phyloP scores from a whole-genome alignment of 1,140 invertebrate genomes.

The Leguminivora glycinivorella region DNA sequence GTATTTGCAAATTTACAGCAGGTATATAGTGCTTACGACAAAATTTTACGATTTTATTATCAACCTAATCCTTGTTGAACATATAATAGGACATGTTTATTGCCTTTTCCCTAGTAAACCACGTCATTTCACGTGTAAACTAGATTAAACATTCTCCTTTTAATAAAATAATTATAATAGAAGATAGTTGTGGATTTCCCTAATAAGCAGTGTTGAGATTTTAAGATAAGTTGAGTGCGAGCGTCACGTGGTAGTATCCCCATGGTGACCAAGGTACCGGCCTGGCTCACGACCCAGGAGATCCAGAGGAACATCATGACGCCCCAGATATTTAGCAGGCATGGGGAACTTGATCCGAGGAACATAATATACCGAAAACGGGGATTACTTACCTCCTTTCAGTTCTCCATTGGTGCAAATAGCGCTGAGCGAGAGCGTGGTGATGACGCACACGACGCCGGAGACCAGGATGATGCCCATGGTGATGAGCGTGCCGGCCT shows the following conservation, averaged over 20 bases:
- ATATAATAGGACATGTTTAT: not conserved
- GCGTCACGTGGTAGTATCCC: too few relatives aligned
- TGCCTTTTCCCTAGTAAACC: not conserved
- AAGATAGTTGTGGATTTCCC: too few relatives aligned
- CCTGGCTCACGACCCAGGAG: conserved; percentile 92
- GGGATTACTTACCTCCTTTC: conserved; percentile 83
- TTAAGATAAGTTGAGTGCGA: too few relatives aligned
- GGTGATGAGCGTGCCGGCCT: conserved; percentile 90
- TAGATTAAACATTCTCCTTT: too few relatives aligned
- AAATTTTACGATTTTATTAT: not conserved
- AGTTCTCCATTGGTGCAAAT: conserved; percentile 99
- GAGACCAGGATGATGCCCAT: conserved; percentile 82
- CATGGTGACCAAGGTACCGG: conserved; percentile 43
- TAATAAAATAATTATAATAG: too few relatives aligned
- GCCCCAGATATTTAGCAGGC: conserved; percentile 92
- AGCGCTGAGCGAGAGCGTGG: conserved; percentile 92
- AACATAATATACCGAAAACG: too few relatives aligned
- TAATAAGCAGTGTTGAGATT: too few relatives aligned
- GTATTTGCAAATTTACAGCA: too few relatives aligned
- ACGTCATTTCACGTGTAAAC: not conserved
- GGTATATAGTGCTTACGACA: not conserved
- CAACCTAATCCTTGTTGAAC: not conserved
- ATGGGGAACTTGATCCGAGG: too few relatives aligned
- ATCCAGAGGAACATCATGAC: conserved; percentile 92
- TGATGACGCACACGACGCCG: conserved; percentile 5